Evolutionary conservation across 2,888 invertebrate species (phyloP).

Genomic region (Conus canariensis): DNA sequence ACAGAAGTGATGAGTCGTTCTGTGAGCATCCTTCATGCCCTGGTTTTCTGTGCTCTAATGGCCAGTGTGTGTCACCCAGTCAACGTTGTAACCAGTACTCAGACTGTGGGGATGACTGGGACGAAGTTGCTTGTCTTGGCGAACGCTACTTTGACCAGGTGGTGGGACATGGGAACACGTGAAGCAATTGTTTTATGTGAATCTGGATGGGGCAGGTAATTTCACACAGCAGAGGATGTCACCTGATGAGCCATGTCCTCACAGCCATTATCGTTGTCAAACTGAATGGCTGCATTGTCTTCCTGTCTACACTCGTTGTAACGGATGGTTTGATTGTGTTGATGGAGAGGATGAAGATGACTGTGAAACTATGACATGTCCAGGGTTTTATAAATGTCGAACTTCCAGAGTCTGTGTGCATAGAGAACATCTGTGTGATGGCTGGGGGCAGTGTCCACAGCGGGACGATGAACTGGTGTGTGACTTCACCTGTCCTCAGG

Average conservation of each 20-base stretch:
- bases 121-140: no score
- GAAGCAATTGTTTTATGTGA: background rate
- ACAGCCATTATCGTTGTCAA: background rate
- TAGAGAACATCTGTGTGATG: slow-evolving; percentile 5
- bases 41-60: background rate
- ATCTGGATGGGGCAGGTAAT: background rate
- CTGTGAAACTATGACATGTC: background rate
- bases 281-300: background rate
- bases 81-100: background rate
- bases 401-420: background rate
- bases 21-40: background rate
- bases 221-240: background rate
- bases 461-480: background rate
- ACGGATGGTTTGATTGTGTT: background rate
- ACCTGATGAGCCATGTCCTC: background rate
- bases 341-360: background rate
- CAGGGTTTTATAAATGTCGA: background rate
- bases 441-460: slow-evolving; percentile 9
- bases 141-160: no score
- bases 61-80: background rate
- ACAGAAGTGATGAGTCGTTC: slow-evolving; percentile 1
- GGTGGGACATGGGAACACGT: no score
- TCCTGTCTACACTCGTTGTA: background rate
- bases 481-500: background rate
- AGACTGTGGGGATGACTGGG: background rate